These are phyloP conservation scores for Onychomys torridus DNA, from an alignment of 2,797 vertebrate genomes.

Conservation along the genomic window DNA sequence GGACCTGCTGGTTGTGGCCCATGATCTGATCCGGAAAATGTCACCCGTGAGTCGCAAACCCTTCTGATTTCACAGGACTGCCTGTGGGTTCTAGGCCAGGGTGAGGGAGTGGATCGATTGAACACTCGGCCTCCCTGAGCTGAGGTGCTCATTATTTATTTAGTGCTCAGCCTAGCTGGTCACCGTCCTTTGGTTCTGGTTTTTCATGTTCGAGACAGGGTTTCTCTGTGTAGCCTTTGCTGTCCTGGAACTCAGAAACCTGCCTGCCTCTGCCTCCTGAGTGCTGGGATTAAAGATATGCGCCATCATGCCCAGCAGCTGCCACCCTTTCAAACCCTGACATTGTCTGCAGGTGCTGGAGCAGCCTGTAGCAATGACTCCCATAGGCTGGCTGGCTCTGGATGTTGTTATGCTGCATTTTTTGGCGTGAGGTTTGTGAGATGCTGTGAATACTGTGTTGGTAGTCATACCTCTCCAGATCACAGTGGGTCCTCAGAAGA, in stretches of 20 bases:
- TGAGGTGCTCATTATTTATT: fast-evolving
- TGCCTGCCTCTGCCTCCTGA: neutral
- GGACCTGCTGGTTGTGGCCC: slow-evolving; percentile 88
- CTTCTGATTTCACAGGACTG: fast-evolving
- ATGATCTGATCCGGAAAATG: slow-evolving; percentile 89
- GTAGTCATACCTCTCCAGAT: fast-evolving
- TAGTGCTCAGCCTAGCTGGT: neutral
- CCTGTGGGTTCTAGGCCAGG: fast-evolving
- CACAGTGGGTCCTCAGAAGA: neutral
- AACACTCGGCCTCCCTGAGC: fast-evolving
- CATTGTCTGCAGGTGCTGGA: too few relatives aligned
- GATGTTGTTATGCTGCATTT: fast-evolving
- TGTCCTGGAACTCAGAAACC: neutral
- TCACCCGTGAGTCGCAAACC: slow-evolving; percentile 85
- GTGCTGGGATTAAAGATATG: neutral
- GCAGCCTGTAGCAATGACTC: too few relatives aligned
- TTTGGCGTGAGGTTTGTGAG: neutral
- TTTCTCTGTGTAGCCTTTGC: neutral
- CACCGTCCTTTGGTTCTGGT: neutral
- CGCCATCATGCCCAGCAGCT: neutral
- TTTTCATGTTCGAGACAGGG: neutral
- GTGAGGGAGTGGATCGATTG: fast-evolving
- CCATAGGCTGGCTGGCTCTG: fast-evolving
- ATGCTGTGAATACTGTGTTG: neutral
- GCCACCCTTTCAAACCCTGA: neutral